Evolutionary conservation across 2,113 vertebrate genomes (phyloP), one percentile per base, ranked within the genome.

Genomic region (Stomatorhinus ivindoensis): DNA sequence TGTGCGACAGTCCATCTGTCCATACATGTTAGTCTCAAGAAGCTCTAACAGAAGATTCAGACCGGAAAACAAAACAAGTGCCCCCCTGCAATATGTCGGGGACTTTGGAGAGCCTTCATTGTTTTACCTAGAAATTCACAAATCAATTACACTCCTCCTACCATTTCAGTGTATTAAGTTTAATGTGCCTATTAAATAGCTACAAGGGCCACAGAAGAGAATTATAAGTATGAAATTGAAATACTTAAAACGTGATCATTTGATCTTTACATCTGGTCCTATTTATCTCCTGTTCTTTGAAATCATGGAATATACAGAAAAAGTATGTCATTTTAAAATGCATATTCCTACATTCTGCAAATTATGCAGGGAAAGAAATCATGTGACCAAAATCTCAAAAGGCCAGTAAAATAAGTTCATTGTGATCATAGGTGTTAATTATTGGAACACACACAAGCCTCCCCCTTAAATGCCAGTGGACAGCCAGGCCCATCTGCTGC

Each of bases 401-500:
- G 73, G 73, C 31, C 35, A 35, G 42, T 80, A 80, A 42, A 42
- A 80, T 15, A 80, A 11, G 69, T 35, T 76, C 69, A 76, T 76
- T 76, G 69, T 51, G 50, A 51, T 53, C 51, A 80, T 80, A 80
- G 35, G 35, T 42, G 4, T 80, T 80, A 80, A 80, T 80, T 15
- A 86, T 3, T 50, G 46, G 48, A 11, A 53, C n/a, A 17, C 13
- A 27, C 51, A 61, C 50, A 39, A 51, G 31, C 65, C 76, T 31
- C 61, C n/a, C 17, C 85, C 87, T 80, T 44, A 80, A 88, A 89
- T 69, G 42, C 44, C 44, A 17, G 24, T 5, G 46, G 83, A 90
- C 53, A 88, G 73, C 90, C 93, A 80, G 53, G 90, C 92, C 92
- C 92, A 94, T 94, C 95, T 94, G 93, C 93, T 87, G 88, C 90